Base-by-base conservation (phyloP, 2,113 vertebrate species). In the Sporophila hypoxantha region DNA sequence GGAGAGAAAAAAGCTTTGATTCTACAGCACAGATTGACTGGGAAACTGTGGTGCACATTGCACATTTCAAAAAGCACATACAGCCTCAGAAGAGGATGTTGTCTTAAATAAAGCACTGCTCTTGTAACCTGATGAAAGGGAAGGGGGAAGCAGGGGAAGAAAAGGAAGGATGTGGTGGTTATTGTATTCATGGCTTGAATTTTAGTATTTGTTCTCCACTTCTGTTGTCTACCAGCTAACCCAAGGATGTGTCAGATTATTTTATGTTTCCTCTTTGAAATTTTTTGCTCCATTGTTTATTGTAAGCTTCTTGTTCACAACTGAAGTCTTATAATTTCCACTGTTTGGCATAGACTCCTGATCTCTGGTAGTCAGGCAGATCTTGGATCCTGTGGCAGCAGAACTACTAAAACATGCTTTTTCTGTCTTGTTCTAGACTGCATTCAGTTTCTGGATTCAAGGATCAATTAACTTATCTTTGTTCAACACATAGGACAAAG, bases 101-200 rank as follows among this genome's bases (percentile, higher is more conserved):
- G 32, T 67, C 26, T 46, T 50, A 81, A 82, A 91, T 44, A 64
- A 60, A 89, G 41, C 34, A 64, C 37, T 64, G 12, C 49, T 88
- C 75, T 53, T 50, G 30, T 64, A 81, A 59, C 27, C 34, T 8
- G 0, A 7, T 25, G 36, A 25, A 14, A 79, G 15, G 14, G 21
- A 26, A 70, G 64, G 30, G 30, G 61, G 52, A 75, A 65, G 18
- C 14, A n/a, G 50, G 32, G 49, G 50, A 77, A 74, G 49, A 87
- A 56, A 71, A 91, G 90, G 92, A 94, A 94, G 93, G 92, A 82
- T 83, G 62, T 85, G 49, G 82, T 9, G 6, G 29, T 60, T 59
- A 65, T 46, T 82, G 37, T 52, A 53, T 70, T 90, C 47, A 76
- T 81, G 67, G 68, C 52, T 74, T 82, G 64, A 85, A 79, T 89